Evolutionary conservation across 64 coral and sea anemone species (phyloP).

Genomic region (Montipora efflorescens): DNA sequence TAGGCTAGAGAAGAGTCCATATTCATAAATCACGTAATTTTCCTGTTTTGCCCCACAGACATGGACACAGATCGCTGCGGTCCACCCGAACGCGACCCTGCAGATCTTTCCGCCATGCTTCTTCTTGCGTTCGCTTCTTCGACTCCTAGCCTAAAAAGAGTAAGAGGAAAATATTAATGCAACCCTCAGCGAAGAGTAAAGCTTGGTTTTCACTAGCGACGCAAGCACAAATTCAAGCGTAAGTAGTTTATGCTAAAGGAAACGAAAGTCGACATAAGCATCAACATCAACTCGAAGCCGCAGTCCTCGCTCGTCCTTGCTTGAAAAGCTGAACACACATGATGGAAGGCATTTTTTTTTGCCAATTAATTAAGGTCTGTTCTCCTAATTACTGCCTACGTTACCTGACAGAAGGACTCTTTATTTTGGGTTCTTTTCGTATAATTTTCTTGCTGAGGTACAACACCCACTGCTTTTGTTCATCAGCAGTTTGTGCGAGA

Average conservation of each 20-base stretch:
- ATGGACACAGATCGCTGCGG: constrained; percentile 72
- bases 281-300: no score
- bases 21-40: constrained; percentile 41
- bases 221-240: no score
- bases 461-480: constrained; percentile 95
- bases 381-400: not conserved
- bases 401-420: constrained; percentile 81
- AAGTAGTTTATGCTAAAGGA: no score
- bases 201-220: not conserved
- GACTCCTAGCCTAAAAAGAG: not conserved
- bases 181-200: not conserved
- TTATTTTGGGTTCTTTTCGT: constrained; percentile 90
- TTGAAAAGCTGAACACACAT: no score
- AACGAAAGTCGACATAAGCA: no score
- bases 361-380: not conserved
- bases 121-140: constrained; percentile 38
- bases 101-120: constrained; percentile 11
- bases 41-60: constrained; percentile 27
- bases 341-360: not conserved
- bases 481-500: constrained; percentile 81
- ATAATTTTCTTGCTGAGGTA: constrained; percentile 99
- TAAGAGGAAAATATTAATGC: not conserved
- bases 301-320: no score
- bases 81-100: constrained; percentile 22
- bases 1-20: not conserved